Percentiles rank a stretch among this genome's conserved stretches.
Evolutionary conservation across 2,797 vertebrate species (phyloP).

Genomic region (Clangula hyemalis): DNA sequence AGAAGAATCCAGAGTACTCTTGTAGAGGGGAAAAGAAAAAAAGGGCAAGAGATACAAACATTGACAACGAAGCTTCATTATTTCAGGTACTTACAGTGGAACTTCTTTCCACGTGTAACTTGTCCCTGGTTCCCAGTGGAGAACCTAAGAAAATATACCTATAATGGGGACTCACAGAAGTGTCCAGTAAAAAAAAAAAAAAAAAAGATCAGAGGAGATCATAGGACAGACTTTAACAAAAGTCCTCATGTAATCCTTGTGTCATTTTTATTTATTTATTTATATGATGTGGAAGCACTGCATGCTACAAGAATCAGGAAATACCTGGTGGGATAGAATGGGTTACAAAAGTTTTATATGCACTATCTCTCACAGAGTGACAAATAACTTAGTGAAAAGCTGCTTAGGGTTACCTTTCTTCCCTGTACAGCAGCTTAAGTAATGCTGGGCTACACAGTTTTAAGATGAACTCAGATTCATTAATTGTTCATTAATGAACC

Average conservation of each 20-base stretch:
- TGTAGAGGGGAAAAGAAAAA: not conserved
- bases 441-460: not conserved
- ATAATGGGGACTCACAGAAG: not conserved
- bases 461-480: not conserved
- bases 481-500: too few species aligned
- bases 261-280: not conserved
- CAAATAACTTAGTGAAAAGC: not conserved
- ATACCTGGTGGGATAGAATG: not conserved
- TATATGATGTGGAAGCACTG: not conserved
- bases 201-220: not conserved
- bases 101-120: not conserved
- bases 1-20: not conserved
- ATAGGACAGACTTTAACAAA: not conserved
- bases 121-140: not conserved
- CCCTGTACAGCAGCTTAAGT: not conserved
- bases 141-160: not conserved
- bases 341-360: not conserved
- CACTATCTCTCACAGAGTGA: not conserved
- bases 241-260: not conserved
- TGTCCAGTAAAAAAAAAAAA: not conserved
- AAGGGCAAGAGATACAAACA: not conserved
- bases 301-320: not conserved
- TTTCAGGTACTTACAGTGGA: not conserved
- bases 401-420: not conserved
- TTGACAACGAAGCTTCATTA: not conserved